Conservation (phyloP, 2,888 invertebrate species). For the Oligia fasciuncula region DNA sequence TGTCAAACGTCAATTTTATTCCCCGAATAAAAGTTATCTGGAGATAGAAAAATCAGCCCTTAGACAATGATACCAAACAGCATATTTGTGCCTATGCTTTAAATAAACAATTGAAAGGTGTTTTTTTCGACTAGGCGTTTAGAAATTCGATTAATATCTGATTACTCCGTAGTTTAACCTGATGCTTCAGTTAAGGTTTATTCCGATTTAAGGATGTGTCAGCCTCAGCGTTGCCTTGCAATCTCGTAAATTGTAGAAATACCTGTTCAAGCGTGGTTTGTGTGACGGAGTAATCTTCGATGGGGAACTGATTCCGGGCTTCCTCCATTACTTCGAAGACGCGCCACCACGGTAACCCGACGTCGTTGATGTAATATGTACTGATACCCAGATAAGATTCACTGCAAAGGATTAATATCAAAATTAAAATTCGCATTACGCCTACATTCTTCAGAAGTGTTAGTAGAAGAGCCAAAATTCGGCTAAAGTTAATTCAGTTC, state of each 20-base stretch:
- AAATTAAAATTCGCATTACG: background rate
- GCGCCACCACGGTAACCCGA: constrained; percentile 91
- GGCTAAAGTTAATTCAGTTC: background rate
- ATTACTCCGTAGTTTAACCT: constrained; percentile 45
- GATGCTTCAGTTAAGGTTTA: constrained; percentile 32
- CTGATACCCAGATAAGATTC: constrained; percentile 93
- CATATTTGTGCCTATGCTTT: background rate
- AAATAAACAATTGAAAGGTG: background rate
- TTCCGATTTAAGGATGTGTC: constrained; percentile 14
- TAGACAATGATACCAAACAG: constrained; percentile 3
- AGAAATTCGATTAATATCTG: constrained; percentile 41
- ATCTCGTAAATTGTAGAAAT: constrained; percentile 91
- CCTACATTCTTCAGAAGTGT: background rate
- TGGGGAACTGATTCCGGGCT: constrained; percentile 88
- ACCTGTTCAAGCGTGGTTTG: constrained; percentile 96
- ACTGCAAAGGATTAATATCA: constrained; percentile 75
- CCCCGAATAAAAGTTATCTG: too few species aligned
- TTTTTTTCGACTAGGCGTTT: constrained; percentile 18
- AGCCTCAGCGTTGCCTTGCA: constrained; percentile 69
- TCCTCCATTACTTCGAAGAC: constrained; percentile 92
- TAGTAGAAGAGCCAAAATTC: background rate
- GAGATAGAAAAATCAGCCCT: too few species aligned
- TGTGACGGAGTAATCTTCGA: constrained; percentile 95
- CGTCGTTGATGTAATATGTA: constrained; percentile 92
- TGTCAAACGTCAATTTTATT: too few species aligned